Evolutionary conservation across 2,888 invertebrate species (phyloP).

Genomic region (Anoplius nigerrimus): DNA sequence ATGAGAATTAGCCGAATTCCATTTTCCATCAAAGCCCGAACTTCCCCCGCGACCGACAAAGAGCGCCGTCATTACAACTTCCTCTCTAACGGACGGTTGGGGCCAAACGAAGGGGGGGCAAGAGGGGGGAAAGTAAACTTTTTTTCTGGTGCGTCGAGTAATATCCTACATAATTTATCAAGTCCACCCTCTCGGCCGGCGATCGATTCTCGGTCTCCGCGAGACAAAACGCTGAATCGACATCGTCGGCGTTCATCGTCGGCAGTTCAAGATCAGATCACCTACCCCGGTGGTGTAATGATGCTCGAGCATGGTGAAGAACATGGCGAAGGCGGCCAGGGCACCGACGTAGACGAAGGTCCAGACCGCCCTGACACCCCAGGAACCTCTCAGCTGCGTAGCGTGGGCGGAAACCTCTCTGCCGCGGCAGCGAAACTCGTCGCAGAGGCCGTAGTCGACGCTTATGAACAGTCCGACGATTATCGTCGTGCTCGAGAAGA

Average conservation of each 20-base stretch:
- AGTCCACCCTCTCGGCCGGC: too few species aligned
- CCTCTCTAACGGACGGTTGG: too few species aligned
- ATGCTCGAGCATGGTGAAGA: conserved; percentile 76
- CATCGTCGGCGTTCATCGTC: not conserved
- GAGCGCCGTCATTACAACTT: too few species aligned
- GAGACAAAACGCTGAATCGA: not conserved
- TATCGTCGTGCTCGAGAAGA: conserved; percentile 79
- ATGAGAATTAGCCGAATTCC: too few species aligned
- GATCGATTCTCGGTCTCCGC: not conserved
- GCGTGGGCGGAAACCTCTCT: conserved; percentile 65
- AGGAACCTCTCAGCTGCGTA: conserved; percentile 64
- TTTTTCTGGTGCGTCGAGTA: too few species aligned
- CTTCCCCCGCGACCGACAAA: too few species aligned
- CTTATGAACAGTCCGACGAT: conserved; percentile 79
- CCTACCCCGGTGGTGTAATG: conserved; percentile 68
- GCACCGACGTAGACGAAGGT: conserved; percentile 77
- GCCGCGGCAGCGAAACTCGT: conserved; percentile 80
- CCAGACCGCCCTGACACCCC: conserved; percentile 78
- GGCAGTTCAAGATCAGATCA: conserved; percentile 56
- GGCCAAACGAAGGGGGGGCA: too few species aligned
- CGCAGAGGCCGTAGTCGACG: conserved; percentile 80
- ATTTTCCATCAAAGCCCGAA: too few species aligned
- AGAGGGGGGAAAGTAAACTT: too few species aligned
- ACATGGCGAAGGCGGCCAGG: conserved; percentile 77
- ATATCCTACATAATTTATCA: too few species aligned